phyloP scores from a whole-genome alignment of 2,113 vertebrate species.

The Dasypus novemcinctus region DNA sequence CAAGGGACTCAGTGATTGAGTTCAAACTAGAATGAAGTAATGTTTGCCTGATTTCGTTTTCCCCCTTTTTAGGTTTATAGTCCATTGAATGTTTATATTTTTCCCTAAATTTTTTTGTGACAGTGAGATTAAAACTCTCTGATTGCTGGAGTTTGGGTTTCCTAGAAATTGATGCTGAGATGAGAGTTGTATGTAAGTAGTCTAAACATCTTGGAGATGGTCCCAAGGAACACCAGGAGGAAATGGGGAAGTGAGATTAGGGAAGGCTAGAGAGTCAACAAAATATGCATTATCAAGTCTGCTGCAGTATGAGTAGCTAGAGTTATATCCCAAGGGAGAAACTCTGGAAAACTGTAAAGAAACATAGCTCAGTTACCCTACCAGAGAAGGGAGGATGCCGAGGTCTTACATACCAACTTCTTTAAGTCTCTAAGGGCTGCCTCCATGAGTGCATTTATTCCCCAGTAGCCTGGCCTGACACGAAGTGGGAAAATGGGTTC shows the following conservation, averaged over 20 bases:
- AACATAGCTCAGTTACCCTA: background rate
- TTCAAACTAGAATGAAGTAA: background rate
- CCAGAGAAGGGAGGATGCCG: background rate
- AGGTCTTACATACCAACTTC: background rate
- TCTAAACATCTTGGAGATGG: background rate
- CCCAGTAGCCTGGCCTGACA: background rate
- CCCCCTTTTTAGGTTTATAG: constrained; percentile 1
- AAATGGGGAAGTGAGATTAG: background rate
- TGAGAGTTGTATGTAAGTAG: background rate
- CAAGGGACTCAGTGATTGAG: constrained; percentile 13
- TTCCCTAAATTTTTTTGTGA: background rate
- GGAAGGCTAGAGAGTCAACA: background rate
- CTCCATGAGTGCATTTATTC: background rate
- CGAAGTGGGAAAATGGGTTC: background rate
- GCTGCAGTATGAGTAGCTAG: background rate
- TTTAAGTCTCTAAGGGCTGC: background rate
- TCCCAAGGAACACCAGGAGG: background rate
- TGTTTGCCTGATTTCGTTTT: constrained; percentile 37
- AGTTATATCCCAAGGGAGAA: background rate
- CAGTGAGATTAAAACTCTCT: background rate
- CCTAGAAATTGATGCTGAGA: constrained; percentile 5
- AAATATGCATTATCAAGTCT: background rate
- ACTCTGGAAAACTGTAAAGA: background rate
- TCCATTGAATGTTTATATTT: background rate
- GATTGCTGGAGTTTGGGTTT: background rate